These are phyloP conservation scores for Macrobrachium rosenbergii DNA, from an alignment of 1,140 invertebrate species.

Conservation along the genomic window DNA sequence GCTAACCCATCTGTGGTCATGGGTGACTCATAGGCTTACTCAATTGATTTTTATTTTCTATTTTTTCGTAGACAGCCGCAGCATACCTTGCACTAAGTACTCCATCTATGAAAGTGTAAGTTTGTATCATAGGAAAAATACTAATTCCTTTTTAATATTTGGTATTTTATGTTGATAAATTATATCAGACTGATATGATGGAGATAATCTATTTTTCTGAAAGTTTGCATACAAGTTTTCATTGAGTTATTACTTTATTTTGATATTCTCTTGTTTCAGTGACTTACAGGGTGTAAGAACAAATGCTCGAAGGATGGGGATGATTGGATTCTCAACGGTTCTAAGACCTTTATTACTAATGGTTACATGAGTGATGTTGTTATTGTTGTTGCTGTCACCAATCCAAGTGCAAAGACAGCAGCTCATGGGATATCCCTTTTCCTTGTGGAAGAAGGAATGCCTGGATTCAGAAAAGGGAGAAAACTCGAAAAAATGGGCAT, in stretches of 20 bases:
- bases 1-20: too few species aligned
- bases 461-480: constrained; percentile 72
- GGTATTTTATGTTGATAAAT: too few species aligned
- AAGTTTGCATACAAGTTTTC: not conserved
- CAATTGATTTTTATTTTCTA: too few species aligned
- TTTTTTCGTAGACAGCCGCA: too few species aligned
- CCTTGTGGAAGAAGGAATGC: constrained; percentile 72
- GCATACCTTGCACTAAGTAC: too few species aligned
- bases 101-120: too few species aligned
- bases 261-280: constrained; percentile 62
- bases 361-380: constrained; percentile 72
- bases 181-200: too few species aligned
- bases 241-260: not conserved
- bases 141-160: too few species aligned
- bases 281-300: constrained; percentile 73
- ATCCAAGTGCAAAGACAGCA: constrained; percentile 70
- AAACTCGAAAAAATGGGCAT: constrained; percentile 73
- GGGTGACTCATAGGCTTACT: too few species aligned
- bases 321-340: constrained; percentile 73
- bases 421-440: constrained; percentile 74
- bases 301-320: constrained; percentile 71
- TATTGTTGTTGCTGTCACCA: constrained; percentile 73
- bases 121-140: too few species aligned
- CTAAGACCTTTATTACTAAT: constrained; percentile 73
- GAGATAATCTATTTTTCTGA: not conserved